These are phyloP conservation scores for Helicoverpa armigera DNA, from an alignment of 1,140 invertebrate species.

Conservation along the genomic window DNA sequence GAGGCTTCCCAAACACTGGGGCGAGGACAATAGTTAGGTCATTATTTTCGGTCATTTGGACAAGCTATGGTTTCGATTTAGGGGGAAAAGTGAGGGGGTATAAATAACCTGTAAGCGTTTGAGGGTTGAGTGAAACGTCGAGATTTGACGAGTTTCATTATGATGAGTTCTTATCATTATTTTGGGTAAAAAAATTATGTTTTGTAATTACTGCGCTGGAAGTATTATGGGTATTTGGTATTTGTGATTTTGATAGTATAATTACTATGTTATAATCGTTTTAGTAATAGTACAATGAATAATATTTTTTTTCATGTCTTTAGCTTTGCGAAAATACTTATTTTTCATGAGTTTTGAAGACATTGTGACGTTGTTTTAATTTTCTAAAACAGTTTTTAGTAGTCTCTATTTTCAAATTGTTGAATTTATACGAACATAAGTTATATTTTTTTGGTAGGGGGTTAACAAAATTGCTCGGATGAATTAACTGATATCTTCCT, in stretches of 20 bases:
- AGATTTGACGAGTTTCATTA: constrained; percentile 50
- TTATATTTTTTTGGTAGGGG: too few relatives aligned
- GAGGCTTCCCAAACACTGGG: constrained; percentile 79
- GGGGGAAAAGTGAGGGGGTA: constrained; percentile 54
- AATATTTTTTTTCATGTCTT: too few relatives aligned
- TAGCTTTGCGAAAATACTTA: too few relatives aligned
- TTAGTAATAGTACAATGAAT: too few relatives aligned
- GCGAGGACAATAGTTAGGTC: constrained; percentile 83
- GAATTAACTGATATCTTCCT: constrained; percentile 33
- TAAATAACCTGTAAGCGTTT: constrained; percentile 69
- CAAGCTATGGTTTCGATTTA: constrained; percentile 62
- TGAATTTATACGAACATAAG: too few relatives aligned
- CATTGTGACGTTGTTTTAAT: too few relatives aligned
- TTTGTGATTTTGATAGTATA: not conserved
- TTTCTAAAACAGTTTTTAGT: too few relatives aligned
- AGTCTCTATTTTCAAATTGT: too few relatives aligned
- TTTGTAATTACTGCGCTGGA: not conserved
- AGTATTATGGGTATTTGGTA: not conserved
- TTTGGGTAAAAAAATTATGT: constrained; percentile 22
- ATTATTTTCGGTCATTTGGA: constrained; percentile 84
- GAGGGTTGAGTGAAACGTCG: constrained; percentile 62
- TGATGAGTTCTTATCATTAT: constrained; percentile 38
- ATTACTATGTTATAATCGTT: too few relatives aligned
- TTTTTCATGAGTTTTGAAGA: too few relatives aligned
- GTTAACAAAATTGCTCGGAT: not conserved